These are phyloP conservation scores for Dynastes maya DNA, from an alignment of 2,888 invertebrate species.

Conservation along the genomic window DNA sequence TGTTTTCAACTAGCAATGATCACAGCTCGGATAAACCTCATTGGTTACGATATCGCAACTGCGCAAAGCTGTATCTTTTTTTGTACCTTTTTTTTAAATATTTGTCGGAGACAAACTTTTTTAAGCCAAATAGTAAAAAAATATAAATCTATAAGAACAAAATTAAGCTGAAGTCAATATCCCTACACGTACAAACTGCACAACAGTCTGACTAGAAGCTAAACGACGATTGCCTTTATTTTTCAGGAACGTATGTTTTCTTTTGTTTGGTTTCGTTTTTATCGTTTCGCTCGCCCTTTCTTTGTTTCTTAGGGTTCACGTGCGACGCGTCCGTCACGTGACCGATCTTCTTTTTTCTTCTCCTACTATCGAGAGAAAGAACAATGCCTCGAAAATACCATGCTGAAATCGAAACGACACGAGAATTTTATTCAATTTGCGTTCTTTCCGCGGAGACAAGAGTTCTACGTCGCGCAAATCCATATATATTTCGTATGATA, in stretches of 20 bases:
- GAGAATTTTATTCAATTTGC: conserved; percentile 36
- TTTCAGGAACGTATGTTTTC: not conserved
- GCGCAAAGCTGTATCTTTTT: too few relatives aligned
- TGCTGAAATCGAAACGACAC: conserved; percentile 34
- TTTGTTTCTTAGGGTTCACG: conserved; percentile 31
- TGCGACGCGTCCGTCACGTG: conserved; percentile 29
- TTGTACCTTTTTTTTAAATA: too few relatives aligned
- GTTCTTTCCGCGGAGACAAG: conserved; percentile 6
- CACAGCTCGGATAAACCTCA: too few relatives aligned
- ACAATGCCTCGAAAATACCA: conserved; percentile 7
- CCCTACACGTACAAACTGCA: too few relatives aligned
- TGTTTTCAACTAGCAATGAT: too few relatives aligned
- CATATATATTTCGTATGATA: not conserved
- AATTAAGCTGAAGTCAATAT: too few relatives aligned
- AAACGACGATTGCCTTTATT: not conserved
- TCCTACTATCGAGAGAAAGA: conserved; percentile 12
- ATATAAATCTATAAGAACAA: too few relatives aligned
- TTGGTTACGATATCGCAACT: too few relatives aligned
- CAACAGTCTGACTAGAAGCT: too few relatives aligned
- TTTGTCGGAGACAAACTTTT: too few relatives aligned
- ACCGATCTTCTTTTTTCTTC: conserved; percentile 2
- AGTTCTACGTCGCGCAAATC: not conserved
- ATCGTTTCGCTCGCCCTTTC: conserved; percentile 1
- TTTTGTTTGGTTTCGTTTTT: conserved; percentile 1
- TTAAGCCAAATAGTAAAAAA: too few relatives aligned